These are phyloP conservation scores for Zeus faber DNA, from an alignment of 2,113 vertebrate species.

Conservation along the genomic window DNA sequence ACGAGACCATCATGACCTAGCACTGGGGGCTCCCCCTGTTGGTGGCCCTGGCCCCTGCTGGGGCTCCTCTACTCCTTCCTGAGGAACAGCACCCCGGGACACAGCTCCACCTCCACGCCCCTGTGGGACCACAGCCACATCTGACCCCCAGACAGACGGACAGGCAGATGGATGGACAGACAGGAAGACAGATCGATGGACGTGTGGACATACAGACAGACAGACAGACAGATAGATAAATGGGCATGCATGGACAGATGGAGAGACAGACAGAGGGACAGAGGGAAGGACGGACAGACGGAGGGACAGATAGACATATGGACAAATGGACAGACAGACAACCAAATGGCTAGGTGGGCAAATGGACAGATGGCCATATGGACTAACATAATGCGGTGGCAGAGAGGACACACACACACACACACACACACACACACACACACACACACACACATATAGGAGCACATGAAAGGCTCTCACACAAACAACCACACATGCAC, in stretches of 20 bases:
- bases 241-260: not conserved
- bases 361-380: not conserved
- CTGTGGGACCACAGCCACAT: not conserved
- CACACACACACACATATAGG: not conserved
- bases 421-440: not conserved
- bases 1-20: slow-evolving; percentile 69
- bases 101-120: slow-evolving; percentile 60
- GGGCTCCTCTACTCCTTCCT: slow-evolving; percentile 72
- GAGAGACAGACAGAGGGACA: not conserved
- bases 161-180: no score
- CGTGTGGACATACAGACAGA: not conserved
- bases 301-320: not conserved
- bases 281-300: not conserved
- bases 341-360: not conserved
- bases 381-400: not conserved
- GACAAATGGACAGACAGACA: not conserved
- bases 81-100: slow-evolving; percentile 70
- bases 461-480: not conserved
- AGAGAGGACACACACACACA: not conserved
- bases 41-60: slow-evolving; percentile 72
- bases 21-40: slow-evolving; percentile 75
- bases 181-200: not conserved
- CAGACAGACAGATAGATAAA: not conserved
- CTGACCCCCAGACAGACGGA: not conserved
- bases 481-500: not conserved